Evolutionary conservation across 2,113 vertebrate species (phyloP).

Genomic region (Origma solitaria): DNA sequence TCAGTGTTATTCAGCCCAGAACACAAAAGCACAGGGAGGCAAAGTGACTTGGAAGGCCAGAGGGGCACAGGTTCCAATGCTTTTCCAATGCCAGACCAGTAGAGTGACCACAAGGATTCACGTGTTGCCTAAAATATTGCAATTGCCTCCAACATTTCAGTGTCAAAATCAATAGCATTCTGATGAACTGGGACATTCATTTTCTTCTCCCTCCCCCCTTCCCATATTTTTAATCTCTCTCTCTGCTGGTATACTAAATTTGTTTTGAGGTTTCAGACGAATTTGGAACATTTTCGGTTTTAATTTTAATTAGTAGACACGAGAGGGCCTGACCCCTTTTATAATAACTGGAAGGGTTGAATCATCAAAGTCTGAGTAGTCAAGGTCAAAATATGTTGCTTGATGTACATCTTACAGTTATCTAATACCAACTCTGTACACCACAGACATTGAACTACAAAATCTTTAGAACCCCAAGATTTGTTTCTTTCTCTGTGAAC

Average conservation of each 20-base stretch:
- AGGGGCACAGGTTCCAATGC: not conserved
- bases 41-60: not conserved
- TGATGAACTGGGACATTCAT: not conserved
- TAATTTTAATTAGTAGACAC: not conserved
- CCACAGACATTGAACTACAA: not conserved
- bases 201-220: not conserved
- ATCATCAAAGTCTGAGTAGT: not conserved
- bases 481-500: not conserved
- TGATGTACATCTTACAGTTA: not conserved
- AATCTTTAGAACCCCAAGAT: not conserved
- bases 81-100: not conserved
- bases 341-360: not conserved
- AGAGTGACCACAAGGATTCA: not conserved
- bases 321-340: conserved; percentile 22
- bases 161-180: not conserved
- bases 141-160: not conserved
- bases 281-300: not conserved
- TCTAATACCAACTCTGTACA: not conserved
- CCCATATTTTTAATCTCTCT: not conserved
- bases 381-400: conserved; percentile 9
- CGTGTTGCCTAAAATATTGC: not conserved
- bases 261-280: not conserved
- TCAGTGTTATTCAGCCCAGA: not conserved
- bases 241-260: not conserved
- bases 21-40: not conserved